These are phyloP conservation scores for Halesus radiatus DNA, from an alignment of 1,140 invertebrate species.

Conservation along the genomic window DNA sequence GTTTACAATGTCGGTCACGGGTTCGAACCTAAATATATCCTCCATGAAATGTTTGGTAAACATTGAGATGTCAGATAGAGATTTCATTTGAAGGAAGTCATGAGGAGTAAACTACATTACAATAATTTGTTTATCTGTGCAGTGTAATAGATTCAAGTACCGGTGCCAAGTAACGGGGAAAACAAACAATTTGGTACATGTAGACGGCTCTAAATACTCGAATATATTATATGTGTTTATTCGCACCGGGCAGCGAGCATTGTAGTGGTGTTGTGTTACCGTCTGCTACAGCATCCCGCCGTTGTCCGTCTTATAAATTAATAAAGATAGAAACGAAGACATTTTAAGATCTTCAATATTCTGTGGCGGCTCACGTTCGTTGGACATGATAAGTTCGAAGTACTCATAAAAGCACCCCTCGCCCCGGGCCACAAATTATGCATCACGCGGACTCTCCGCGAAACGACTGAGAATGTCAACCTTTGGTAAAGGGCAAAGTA, in stretches of 20 bases:
- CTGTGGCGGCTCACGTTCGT: neutral
- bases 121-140: neutral
- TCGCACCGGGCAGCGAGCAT: neutral
- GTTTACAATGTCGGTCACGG: too few relatives aligned
- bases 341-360: neutral
- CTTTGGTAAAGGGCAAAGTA: constrained; percentile 7
- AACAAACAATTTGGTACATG: constrained; percentile 29
- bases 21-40: too few relatives aligned
- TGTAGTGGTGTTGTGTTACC: neutral
- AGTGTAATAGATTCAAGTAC: constrained; percentile 13
- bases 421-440: neutral
- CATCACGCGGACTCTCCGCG: neutral
- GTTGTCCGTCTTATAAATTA: neutral
- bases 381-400: neutral
- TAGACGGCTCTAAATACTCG: constrained; percentile 32
- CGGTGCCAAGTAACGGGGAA: constrained; percentile 27
- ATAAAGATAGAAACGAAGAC: neutral
- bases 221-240: constrained; percentile 20
- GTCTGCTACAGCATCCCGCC: neutral
- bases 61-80: too few relatives aligned
- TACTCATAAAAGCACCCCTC: neutral
- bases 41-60: too few relatives aligned
- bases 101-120: too few relatives aligned
- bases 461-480: constrained; percentile 5
- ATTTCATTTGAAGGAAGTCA: too few relatives aligned